Conservation (phyloP, 2,113 vertebrate genomes). For the Argyrosomus japonicus region DNA sequence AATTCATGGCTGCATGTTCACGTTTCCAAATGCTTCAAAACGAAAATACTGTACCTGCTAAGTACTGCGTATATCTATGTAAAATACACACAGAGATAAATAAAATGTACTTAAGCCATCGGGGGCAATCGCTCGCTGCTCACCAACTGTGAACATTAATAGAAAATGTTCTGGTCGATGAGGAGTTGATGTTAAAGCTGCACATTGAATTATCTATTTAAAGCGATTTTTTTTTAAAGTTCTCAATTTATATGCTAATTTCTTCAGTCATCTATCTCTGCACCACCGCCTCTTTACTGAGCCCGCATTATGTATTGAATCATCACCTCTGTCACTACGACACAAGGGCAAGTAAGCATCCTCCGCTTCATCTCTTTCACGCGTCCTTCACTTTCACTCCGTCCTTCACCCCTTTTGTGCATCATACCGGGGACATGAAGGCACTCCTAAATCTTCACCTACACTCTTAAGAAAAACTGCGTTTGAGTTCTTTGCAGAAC, state of each 20-base stretch:
- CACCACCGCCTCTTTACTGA: not conserved
- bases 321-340: slow-evolving; percentile 13
- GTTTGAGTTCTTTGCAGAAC: no score
- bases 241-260: slow-evolving; percentile 47
- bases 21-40: no score
- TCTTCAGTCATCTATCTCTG: not conserved
- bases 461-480: no score
- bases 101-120: not conserved
- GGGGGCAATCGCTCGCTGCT: not conserved
- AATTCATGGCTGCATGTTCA: no score
- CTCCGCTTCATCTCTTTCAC: not conserved
- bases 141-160: not conserved
- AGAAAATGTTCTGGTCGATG: slow-evolving; percentile 6
- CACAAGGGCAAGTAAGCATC: slow-evolving; percentile 20
- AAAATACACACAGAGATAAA: not conserved
- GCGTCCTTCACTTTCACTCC: not conserved
- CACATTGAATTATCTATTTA: slow-evolving; percentile 1
- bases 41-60: no score
- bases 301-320: not conserved
- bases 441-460: not conserved
- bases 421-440: not conserved
- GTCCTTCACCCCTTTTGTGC: not conserved
- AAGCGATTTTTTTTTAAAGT: not conserved
- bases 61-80: not conserved
- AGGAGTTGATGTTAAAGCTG: slow-evolving; percentile 20